phyloP scores from a whole-genome alignment of 2,888 invertebrate genomes.

The Euproctis similis region DNA sequence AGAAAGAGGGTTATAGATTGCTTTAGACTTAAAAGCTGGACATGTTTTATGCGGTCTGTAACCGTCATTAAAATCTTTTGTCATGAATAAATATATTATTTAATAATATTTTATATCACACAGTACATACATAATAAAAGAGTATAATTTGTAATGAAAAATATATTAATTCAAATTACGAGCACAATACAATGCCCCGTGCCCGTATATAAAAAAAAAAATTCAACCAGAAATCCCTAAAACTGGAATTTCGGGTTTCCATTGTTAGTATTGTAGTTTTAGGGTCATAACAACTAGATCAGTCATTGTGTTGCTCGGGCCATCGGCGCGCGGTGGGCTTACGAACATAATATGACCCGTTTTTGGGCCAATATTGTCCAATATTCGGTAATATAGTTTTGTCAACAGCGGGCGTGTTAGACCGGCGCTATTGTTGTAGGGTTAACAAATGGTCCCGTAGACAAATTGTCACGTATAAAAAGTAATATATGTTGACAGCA shows the following conservation, averaged over 20 bases:
- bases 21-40: too few relatives aligned
- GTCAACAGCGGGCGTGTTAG: slow-evolving; percentile 67
- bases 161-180: slow-evolving; percentile 20
- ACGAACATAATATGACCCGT: slow-evolving; percentile 56
- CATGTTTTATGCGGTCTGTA: too few relatives aligned
- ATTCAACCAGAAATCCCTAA: slow-evolving; percentile 24
- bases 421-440: slow-evolving; percentile 42
- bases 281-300: slow-evolving; percentile 69
- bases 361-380: slow-evolving; percentile 69
- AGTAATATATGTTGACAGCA: slow-evolving; percentile 53
- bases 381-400: slow-evolving; percentile 74
- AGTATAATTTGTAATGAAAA: not conserved
- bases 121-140: too few relatives aligned
- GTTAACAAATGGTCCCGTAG: slow-evolving; percentile 41
- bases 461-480: slow-evolving; percentile 60
- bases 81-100: too few relatives aligned
- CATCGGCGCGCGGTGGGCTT: slow-evolving; percentile 51
- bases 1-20: too few relatives aligned
- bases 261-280: slow-evolving; percentile 50
- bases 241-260: slow-evolving; percentile 60
- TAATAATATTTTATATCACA: too few relatives aligned
- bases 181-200: slow-evolving; percentile 15
- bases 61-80: too few relatives aligned
- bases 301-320: slow-evolving; percentile 40
- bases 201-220: slow-evolving; percentile 18